Evolutionary conservation across 2,888 invertebrate genomes (phyloP), one percentile per base, ranked within the genome.

Genomic region (Coleophora deauratella): DNA sequence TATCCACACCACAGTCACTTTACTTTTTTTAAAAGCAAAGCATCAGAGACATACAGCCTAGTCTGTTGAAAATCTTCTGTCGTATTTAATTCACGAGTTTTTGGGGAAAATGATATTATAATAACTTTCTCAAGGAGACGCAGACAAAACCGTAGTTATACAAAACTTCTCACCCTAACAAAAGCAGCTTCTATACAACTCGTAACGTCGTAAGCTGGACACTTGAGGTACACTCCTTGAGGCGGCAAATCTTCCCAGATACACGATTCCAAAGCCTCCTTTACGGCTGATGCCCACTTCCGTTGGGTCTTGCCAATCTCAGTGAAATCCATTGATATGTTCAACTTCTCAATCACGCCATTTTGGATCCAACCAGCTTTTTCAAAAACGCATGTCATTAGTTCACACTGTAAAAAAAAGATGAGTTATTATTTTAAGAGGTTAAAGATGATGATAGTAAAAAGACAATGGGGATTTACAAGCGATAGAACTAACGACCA

Each of bases 151-250:
- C 21, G 6, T 4, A 21, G 3, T 21, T 21, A 3, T 21, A 21
- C 2, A 32, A n/a, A n/a, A n/a, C n/a, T 10, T 3, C 33, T 2
- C 47, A 81, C 81, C 68, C 53, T 71, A 21, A 76, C 53, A 35
- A 78, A 76, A 13, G 55, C 61, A 0, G 57, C 47, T 1, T 66
- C 40, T 0, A 55, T 42, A 46, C 81, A 81, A 27, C 65, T 59
- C 40, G 67, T 49, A 28, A 72, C 48, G 34, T 81, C 81, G 46
- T 64, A 79, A 0, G 73, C 65, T 0, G 79, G 74, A 28, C 81
- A 81, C 49, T 70, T 59, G 2, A 68, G 35, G n/a, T 49, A 42
- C 1, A 54, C 35, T 0, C 81, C 76, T 37, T 75, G 78, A 0
- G 74, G 38, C 0, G 56, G 66, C 35, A 81, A 37, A 0, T 62